Evolutionary conservation across 2,888 invertebrate genomes (phyloP), one percentile per base, ranked within the genome.

Genomic region (Imbricaverruca yamaguchii): DNA sequence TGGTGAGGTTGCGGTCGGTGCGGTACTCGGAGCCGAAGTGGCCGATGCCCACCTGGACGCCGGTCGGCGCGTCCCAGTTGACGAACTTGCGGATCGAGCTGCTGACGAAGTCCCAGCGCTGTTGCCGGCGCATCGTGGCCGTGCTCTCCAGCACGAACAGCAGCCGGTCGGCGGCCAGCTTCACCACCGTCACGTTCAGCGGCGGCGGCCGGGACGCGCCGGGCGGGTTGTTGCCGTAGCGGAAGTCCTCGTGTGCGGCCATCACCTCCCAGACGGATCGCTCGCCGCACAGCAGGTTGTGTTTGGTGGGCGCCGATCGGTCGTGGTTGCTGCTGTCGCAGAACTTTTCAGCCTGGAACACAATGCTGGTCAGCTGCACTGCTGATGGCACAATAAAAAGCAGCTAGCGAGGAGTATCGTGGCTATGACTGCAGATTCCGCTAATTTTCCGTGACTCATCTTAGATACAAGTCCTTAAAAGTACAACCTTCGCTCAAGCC

Each of bases 91-190:
- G 87, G 81, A 91, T 88, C 0, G 91, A 91, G 82, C 88, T 87
- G 65, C 90, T 87, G 81, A 91, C 86, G 85, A 90, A 91, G 81
- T 88, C 89, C 90, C 91, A 91, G 3, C 90, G 90, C 85, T 91
- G 90, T 84, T 88, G 84, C 23, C 39, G 78, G 61, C 83, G 65
- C 63, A 80, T 69, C 15, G 25, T 25, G 56, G 15, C 18, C 15
- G 65, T 57, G 74, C 74, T 74, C 53, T 74, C 74, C 74, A 74
- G 74, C 15, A 77, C 10, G 77, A 77, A 77, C 21, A 77, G n/a
- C n/a, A 77, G n/a, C n/a, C 77, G 77, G n/a, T 77, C 77, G 8
- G 53, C 0, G 55, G 77, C 56, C 6, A 56, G 55, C n/a, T 56
- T 53, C 10, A 77, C 77, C 18, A 23, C 21, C 55, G 55, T 77